Evolutionary conservation across 2,797 vertebrate species (phyloP).

Genomic region (Sebastiscus albofasciatus): DNA sequence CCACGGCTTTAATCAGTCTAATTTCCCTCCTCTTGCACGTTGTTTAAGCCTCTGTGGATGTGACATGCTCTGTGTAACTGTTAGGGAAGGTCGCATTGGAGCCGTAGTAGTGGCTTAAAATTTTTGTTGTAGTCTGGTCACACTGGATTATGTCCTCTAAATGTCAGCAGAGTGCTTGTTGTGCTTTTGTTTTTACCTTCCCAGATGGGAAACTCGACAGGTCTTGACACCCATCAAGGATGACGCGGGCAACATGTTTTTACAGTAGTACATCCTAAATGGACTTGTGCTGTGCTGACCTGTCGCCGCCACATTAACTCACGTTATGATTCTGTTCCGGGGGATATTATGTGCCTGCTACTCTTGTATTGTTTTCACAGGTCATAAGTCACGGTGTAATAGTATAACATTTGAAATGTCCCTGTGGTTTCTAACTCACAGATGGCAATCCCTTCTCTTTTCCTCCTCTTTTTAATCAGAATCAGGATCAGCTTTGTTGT

Average conservation of each 20-base stretch:
- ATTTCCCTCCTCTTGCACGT: neutral
- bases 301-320: constrained; percentile 1
- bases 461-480: neutral
- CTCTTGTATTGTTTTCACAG: constrained; percentile 10
- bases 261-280: constrained; percentile 46
- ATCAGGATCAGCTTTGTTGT: neutral
- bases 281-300: constrained; percentile 24
- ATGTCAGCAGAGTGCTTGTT: constrained; percentile 6
- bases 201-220: constrained; percentile 28
- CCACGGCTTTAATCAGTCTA: neutral
- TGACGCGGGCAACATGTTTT: neutral
- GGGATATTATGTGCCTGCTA: constrained; percentile 11
- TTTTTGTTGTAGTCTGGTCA: neutral
- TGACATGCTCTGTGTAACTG: neutral
- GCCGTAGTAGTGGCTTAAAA: neutral
- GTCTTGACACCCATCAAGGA: constrained; percentile 29
- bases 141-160: constrained; percentile 1
- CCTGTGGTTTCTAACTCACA: neutral
- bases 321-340: neutral
- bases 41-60: constrained; percentile 16
- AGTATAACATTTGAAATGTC: neutral
- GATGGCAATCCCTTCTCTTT: constrained; percentile 18
- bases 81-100: constrained; percentile 9
- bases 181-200: constrained; percentile 23
- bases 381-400: constrained; percentile 16